Evolutionary conservation across 2,888 invertebrate genomes (phyloP), one percentile per base, ranked within the genome.

Genomic region (Apodemia duryi): DNA sequence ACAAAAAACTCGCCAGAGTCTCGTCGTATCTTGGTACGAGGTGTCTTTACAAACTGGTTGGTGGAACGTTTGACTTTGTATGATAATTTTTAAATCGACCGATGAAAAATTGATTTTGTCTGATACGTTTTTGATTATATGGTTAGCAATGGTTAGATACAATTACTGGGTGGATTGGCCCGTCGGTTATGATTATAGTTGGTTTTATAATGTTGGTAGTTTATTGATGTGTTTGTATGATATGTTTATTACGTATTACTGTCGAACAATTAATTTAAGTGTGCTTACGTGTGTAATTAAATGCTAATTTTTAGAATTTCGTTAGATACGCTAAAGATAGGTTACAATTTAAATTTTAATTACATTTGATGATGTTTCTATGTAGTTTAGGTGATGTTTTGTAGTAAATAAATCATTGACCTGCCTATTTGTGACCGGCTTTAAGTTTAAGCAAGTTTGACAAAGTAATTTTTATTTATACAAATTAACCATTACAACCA

Each of bases 91-190:
- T 81, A 85, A 88, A 85, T 83, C 83, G 85, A 77, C 78, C 84
- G 84, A 80, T 86, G 88, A 88, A 86, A 90, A 91, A 91, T 91
- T 91, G 90, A 91, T 91, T 91, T 89, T 78, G 80, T 77, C 79
- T 87, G 89, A 88, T 90, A 88, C 79, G 84, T 77, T 86, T 89
- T 86, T 90, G 89, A 91, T 91, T 89, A 91, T 83, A 90, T 69
- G 85, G 77, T 83, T 81, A 79, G 80, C 69, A 74, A 82, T 84
- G 78, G 88, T 86, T 86, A 84, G 84, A 85, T 84, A 85, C 84
- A 85, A 89, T 90, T 88, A 87, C 86, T 82, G 83, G 82, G 70
- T 64, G 57, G 66, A 68, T 71, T 69, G 67, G 68, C 65, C 67
- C 67, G 70, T 67, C 52, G 64, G 57, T 46, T 52, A 60, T 66